phyloP scores from a whole-genome alignment of 2,888 invertebrate genomes.

The Aphodius granarius region DNA sequence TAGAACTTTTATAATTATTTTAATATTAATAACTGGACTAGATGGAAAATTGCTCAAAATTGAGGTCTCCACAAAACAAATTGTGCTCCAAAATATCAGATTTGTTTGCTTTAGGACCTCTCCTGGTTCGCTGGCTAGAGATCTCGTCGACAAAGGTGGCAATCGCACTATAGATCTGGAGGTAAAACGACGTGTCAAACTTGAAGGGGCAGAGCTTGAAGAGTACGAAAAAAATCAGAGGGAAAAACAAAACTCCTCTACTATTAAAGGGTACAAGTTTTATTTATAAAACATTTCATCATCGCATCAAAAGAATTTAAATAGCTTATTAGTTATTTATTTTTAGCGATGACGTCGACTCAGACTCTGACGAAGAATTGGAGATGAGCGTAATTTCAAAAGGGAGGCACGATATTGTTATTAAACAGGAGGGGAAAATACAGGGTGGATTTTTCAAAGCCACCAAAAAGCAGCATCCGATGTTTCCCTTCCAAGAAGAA shows the following conservation, averaged over 20 bases:
- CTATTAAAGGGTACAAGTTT: conserved; percentile 47
- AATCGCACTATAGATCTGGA: conserved; percentile 72
- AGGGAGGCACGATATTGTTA: conserved; percentile 87
- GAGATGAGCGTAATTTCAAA: conserved; percentile 78
- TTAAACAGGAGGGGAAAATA: conserved; percentile 68
- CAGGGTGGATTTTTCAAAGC: conserved; percentile 83
- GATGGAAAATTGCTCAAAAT: too few relatives aligned
- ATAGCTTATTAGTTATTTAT: background rate
- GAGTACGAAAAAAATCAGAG: conserved; percentile 71
- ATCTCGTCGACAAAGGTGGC: conserved; percentile 76
- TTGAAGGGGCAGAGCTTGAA: conserved; percentile 79
- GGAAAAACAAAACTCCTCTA: conserved; percentile 49
- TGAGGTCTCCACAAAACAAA: background rate
- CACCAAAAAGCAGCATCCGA: conserved; percentile 90
- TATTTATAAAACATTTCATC: too few relatives aligned
- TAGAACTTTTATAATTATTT: background rate
- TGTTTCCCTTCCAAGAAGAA: conserved; percentile 95
- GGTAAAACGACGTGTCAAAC: conserved; percentile 68
- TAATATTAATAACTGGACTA: too few relatives aligned
- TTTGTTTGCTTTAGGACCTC: conserved; percentile 67
- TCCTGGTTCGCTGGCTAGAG: conserved; percentile 78
- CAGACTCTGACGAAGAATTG: conserved; percentile 82
- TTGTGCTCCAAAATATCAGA: background rate
- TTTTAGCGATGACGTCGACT: conserved; percentile 70
- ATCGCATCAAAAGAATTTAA: too few relatives aligned